Percentiles rank a stretch among this genome's conserved stretches.
Conservation (phyloP, 2,797 vertebrate species). For the Odontamblyopus lacepedii region DNA sequence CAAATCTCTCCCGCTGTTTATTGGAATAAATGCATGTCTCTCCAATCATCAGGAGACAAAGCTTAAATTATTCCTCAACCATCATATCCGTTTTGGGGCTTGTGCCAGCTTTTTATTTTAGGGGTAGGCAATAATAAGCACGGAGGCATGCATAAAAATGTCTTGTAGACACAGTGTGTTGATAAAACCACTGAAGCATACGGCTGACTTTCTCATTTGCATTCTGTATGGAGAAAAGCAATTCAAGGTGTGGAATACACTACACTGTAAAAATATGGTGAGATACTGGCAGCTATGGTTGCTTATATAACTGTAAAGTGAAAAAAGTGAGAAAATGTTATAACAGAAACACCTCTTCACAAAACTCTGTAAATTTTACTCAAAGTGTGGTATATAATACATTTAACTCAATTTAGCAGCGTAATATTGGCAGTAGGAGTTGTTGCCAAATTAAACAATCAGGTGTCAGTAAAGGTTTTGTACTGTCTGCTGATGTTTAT, state of each 20-base stretch:
- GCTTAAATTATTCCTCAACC: slow-evolving; percentile 53
- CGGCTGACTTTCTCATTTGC: slow-evolving; percentile 23
- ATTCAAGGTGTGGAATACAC: slow-evolving; percentile 39
- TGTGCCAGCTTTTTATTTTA: slow-evolving; percentile 54
- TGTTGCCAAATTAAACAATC: slow-evolving; percentile 3
- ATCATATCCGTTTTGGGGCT: slow-evolving; percentile 56
- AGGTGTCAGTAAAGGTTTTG: neutral
- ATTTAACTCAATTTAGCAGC: neutral
- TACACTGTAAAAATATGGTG: slow-evolving; percentile 9
- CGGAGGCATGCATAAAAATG: slow-evolving; percentile 29
- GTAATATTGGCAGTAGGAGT: neutral
- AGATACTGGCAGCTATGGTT: neutral
- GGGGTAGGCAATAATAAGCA: slow-evolving; percentile 51
- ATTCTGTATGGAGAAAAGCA: slow-evolving; percentile 27
- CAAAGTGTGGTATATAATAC: neutral
- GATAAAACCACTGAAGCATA: slow-evolving; percentile 46
- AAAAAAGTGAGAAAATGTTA: neutral
- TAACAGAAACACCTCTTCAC: neutral
- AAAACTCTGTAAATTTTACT: neutral
- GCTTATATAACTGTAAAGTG: neutral
- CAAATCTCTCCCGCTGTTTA: slow-evolving; percentile 71
- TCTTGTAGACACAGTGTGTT: slow-evolving; percentile 24
- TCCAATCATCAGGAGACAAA: slow-evolving; percentile 54
- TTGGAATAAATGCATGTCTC: slow-evolving; percentile 76
- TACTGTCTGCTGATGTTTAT: slow-evolving; percentile 2